Base-by-base conservation (phyloP, 2,888 invertebrate species). In the Merodon equestris region DNA sequence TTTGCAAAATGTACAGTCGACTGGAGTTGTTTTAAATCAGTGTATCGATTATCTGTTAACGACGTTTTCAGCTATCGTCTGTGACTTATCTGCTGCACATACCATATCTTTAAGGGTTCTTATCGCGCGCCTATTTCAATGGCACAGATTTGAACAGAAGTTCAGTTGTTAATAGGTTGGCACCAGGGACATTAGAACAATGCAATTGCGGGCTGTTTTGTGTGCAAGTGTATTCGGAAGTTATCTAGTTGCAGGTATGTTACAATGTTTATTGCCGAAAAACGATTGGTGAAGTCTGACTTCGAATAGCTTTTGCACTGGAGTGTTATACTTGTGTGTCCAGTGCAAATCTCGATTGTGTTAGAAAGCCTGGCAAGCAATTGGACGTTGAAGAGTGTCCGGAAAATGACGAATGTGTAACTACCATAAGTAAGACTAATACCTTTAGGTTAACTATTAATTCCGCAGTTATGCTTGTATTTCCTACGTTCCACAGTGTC, bases 291-390 rank as follows among this genome's bases (percentile, higher is more conserved):
- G 27, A 27, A 2, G 27, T 27, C 27, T 7, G 27, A 27, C 2
- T 27, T 27, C 27, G 27, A 27, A 27, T 44, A 79, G 79, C 34
- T 9, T 17, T 3, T 27, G 18, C 54, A 0, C 67, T 86, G 42
- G 87, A 87, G 48, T 87, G 86, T 61, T 87, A 87, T 60, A 71
- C 83, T 50, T 87, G 87, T 60, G 83, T 84, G 34, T 87, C 87
- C 10, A 83, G 84, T 9, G 81, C 84, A 57, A 84, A 86, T 54
- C 27, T 79, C 0, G 86, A 86, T 45, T 86, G 87, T 51, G 86
- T 86, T 12, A 87, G 85, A 9, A 84, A 83, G 1, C 87, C 86
- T 0, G 86, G 86, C 4, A 86, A 86, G 45, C 85, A 87, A 47
- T 71, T 87, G 60, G 83, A 84, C 12, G 86, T 86, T 42, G 84